These are phyloP conservation scores for Ischnus inquisitorius DNA, from an alignment of 2,888 invertebrate species.

Conservation along the genomic window DNA sequence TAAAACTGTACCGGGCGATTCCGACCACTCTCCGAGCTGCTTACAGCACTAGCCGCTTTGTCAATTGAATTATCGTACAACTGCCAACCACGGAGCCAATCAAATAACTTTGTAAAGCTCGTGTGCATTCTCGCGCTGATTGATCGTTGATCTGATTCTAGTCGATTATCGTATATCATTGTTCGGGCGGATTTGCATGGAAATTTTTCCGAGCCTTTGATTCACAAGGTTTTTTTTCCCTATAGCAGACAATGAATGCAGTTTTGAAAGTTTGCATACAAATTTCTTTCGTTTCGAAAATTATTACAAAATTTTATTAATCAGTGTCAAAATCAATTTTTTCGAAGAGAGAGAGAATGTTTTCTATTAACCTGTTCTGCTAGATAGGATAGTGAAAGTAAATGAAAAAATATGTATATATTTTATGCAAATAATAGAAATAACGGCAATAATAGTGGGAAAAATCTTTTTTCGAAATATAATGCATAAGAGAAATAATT, in stretches of 20 bases:
- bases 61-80: conserved; percentile 63
- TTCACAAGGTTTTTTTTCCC: background rate
- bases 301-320: background rate
- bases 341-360: too few species aligned
- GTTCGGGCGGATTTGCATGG: background rate
- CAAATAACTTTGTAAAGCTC: conserved; percentile 41
- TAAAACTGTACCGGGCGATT: conserved; percentile 2
- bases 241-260: background rate
- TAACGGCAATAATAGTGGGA: background rate
- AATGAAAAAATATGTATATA: too few species aligned
- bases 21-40: conserved; percentile 16
- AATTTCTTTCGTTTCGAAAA: background rate
- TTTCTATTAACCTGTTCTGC: too few species aligned
- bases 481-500: background rate
- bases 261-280: too few species aligned
- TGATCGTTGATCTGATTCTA: conserved; percentile 40
- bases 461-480: background rate
- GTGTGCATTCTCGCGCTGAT: conserved; percentile 46
- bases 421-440: background rate
- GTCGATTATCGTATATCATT: background rate
- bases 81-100: conserved; percentile 48
- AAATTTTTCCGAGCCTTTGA: background rate
- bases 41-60: conserved; percentile 30
- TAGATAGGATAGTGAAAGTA: too few species aligned
- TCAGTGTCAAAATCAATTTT: too few species aligned